A percentile compares a stretch with the other conserved stretches of the same genome.
These are phyloP conservation scores for Peromyscus maniculatus DNA, from an alignment of 2,113 vertebrate genomes.

Conservation along the genomic window DNA sequence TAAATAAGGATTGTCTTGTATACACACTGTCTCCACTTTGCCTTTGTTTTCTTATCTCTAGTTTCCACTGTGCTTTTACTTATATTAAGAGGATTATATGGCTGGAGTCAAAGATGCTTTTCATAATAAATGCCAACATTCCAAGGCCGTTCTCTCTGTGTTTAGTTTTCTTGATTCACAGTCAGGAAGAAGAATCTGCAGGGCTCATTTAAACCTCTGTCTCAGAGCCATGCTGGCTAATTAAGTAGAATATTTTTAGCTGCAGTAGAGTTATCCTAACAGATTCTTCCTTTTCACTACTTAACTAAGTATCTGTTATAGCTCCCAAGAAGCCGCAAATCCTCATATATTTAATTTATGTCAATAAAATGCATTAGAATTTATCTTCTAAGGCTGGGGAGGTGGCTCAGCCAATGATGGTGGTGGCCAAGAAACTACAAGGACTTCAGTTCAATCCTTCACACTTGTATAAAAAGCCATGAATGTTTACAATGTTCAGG, in stretches of 20 bases:
- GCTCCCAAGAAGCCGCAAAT: neutral
- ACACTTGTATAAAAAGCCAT: neutral
- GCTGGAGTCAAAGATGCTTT: slow-evolving; percentile 17
- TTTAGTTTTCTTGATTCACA: neutral
- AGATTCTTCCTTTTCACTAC: slow-evolving; percentile 5
- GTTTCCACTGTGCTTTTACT: slow-evolving; percentile 9
- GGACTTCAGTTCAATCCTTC: neutral
- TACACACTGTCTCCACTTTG: neutral
- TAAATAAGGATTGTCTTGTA: neutral
- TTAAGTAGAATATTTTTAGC: slow-evolving; percentile 1
- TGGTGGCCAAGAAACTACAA: too few relatives aligned
- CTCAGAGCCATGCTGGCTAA: neutral
- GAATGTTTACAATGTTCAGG: neutral
- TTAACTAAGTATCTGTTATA: neutral
- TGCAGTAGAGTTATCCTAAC: neutral
- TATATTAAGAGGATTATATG: slow-evolving; percentile 19
- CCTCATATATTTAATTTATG: slow-evolving; percentile 23
- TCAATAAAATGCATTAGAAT: neutral
- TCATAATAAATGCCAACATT: slow-evolving; percentile 35
- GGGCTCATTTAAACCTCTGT: neutral
- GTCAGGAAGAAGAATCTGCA: neutral
- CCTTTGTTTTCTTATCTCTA: slow-evolving; percentile 34
- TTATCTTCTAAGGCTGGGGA: neutral
- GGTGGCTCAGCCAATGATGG: neutral
- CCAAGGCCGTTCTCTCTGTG: neutral